phyloP scores from a whole-genome alignment of 2,888 invertebrate species.

The Spilarctia lutea region DNA sequence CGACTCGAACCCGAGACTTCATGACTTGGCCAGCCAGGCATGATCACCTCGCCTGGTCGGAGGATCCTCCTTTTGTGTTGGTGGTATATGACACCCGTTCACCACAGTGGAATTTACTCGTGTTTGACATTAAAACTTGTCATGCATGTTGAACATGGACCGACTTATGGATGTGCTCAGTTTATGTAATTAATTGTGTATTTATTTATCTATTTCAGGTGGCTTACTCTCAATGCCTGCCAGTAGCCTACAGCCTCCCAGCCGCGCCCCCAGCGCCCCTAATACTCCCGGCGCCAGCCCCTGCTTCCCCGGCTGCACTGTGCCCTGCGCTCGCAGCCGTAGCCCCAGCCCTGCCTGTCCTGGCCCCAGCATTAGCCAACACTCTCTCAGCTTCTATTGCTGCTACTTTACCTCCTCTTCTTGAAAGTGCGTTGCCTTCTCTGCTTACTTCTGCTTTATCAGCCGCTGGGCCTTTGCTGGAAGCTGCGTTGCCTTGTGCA shows the following conservation, averaged over 20 bases:
- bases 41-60: too few species aligned
- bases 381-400: slow-evolving; percentile 55
- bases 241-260: slow-evolving; percentile 22
- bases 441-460: slow-evolving; percentile 64
- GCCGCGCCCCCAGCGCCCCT: slow-evolving; percentile 39
- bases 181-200: not conserved
- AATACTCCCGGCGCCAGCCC: slow-evolving; percentile 38
- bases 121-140: too few species aligned
- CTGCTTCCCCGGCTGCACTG: slow-evolving; percentile 28
- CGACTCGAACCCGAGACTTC: too few species aligned
- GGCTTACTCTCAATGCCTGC: slow-evolving; percentile 31
- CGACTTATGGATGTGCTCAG: too few species aligned
- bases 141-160: too few species aligned
- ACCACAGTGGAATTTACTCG: too few species aligned
- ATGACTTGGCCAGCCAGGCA: too few species aligned
- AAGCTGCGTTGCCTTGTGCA: slow-evolving; percentile 50
- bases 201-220: slow-evolving; percentile 24
- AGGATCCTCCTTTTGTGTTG: too few species aligned
- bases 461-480: slow-evolving; percentile 61
- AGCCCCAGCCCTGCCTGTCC: slow-evolving; percentile 53
- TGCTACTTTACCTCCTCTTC: slow-evolving; percentile 52
- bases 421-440: slow-evolving; percentile 64
- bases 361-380: slow-evolving; percentile 54
- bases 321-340: slow-evolving; percentile 46
- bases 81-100: too few species aligned